Base-by-base conservation (phyloP, 2,113 vertebrate species). In the Nibea albiflora region DNA sequence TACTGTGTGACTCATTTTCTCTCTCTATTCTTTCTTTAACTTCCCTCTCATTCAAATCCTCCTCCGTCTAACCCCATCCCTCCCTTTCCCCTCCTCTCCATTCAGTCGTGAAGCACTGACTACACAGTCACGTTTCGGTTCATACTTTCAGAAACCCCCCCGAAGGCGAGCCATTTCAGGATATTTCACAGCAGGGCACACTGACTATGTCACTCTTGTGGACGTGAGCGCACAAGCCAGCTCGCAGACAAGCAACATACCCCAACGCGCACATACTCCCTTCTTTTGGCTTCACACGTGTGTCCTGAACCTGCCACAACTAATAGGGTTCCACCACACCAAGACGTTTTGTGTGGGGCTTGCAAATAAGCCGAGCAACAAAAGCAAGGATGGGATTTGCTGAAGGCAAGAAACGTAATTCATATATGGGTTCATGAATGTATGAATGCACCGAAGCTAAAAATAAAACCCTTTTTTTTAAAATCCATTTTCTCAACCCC, bases 101-200 rank as follows among this genome's bases (percentile, higher is more conserved):
- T 83, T 94, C 90, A 90, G 78, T 86, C 81, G 60, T 85, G 78
- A 80, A 85, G 81, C 88, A 67, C 81, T 76, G 84, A 85, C 90
- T 76, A 68, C 71, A 82, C 83, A 75, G 90, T 91, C 92, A 91
- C 88, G 91, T 92, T 93, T 92, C 81, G 73, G 81, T 86, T 89
- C 86, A 64, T 88, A 85, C 88, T 89, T 87, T 85, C 84, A 67
- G 85, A 82, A 92, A 85, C 83, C 89, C 92, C 28, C 31, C 91
- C 52, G 56, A 88, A 93, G 92, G 90, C 87, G 4, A 91, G 90
- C 87, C 90, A 89, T 90, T 89, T 88, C 89, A 83, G 89, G 88
- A 90, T 88, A 90, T 88, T 92, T 90, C 90, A 90, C 88, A 88
- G 85, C 74, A 60, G 57, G 84, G 75, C 86, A 76, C 89, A 83